These are phyloP conservation scores for Orbicella faveolata DNA, from an alignment of 64 coral and sea anemone species.

Conservation along the genomic window DNA sequence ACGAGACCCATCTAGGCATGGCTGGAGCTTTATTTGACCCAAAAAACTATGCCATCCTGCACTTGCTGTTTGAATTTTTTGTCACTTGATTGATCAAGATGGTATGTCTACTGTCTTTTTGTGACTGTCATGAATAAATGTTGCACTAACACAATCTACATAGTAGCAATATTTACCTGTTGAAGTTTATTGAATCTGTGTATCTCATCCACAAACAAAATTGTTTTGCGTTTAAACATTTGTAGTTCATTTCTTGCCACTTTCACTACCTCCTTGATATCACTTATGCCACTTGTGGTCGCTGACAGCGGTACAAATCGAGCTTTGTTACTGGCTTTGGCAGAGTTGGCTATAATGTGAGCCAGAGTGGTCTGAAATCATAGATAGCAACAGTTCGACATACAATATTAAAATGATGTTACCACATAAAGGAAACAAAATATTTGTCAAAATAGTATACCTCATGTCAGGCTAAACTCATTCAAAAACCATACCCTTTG, in stretches of 20 bases:
- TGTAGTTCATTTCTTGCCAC: slow-evolving; percentile 97
- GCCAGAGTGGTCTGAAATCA: slow-evolving; percentile 83
- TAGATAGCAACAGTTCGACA: background rate
- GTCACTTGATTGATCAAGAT: no score
- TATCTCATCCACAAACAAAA: slow-evolving; percentile 99
- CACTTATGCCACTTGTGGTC: slow-evolving; percentile 90
- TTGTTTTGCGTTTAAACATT: slow-evolving; percentile 92
- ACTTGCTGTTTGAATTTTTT: no score
- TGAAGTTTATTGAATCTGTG: slow-evolving; percentile 98
- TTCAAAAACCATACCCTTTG: no score
- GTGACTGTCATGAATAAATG: background rate
- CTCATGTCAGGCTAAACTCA: no score
- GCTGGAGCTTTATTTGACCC: no score
- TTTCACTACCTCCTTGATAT: slow-evolving; percentile 94
- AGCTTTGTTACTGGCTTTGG: slow-evolving; percentile 60
- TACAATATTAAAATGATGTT: no score
- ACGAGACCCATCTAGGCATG: no score
- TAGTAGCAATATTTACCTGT: slow-evolving; percentile 49
- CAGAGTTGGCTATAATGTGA: slow-evolving; percentile 80
- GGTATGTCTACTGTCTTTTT: background rate
- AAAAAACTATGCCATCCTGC: no score
- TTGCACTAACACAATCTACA: background rate
- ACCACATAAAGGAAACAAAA: no score
- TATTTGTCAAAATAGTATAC: no score
- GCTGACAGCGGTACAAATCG: slow-evolving; percentile 92